Evolutionary conservation across 1,140 invertebrate genomes (phyloP), one percentile per base, ranked within the genome.

Genomic region (Sycophaga agraensis): DNA sequence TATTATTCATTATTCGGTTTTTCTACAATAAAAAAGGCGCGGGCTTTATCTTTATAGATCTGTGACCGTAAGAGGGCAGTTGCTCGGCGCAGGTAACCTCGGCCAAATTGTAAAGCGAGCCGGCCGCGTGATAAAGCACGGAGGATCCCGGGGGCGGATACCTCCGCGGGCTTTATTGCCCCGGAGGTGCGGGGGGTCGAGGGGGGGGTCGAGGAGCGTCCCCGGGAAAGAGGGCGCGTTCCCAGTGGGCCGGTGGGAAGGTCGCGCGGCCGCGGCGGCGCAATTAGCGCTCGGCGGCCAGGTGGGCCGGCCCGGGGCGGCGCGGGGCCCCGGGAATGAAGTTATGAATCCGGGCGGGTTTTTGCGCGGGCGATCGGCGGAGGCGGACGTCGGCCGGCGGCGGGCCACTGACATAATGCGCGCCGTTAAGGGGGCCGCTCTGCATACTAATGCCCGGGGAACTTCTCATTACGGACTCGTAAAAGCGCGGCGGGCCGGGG

Each of bases 401-500:
- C 16, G 54, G 43, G 43, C 34, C 61, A 53, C 61, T 63, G 61
- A 63, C 61, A 63, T 63, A 63, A 63, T 63, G 54, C 21, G 61
- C 21, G 46, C 54, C 39, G 61, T 63, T 63, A 63, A 63, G 48
- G 39, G 54, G 37, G 14, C 53, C 56, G 63, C 57, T 60, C 46
- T 63, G 53, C 63, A 64, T 65, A 67, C 59, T 70, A 62, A 65
- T 51, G 66, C 66, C 64, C 60, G 39, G 35, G 22, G 64, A 31
- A 4, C 54, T 72, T 68, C 70, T 72, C 70, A 72, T 72, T 71
- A 72, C 68, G 59, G 66, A 68, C 69, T 71, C 68, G 63, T 71
- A 72, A 72, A 71, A 70, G 63, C 64, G 31, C 64, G 43, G 61
- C 53, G 40, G n/a, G 48, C 17, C 17, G 14, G 50, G 28, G 14